These are phyloP conservation scores for Macheiramphus alcinus DNA, from an alignment of 2,113 vertebrate genomes.

Conservation along the genomic window DNA sequence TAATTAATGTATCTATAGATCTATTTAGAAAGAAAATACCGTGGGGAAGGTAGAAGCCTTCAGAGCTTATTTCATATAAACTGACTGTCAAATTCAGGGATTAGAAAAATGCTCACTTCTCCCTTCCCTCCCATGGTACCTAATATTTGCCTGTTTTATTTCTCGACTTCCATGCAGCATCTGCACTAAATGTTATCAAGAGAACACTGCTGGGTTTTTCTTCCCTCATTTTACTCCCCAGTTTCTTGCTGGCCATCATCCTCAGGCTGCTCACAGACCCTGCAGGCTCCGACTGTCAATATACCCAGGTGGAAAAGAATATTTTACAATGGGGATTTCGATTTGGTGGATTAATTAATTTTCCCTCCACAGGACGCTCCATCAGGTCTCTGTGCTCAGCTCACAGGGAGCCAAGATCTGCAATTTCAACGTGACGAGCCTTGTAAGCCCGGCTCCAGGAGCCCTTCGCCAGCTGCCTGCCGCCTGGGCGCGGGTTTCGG, in stretches of 20 bases:
- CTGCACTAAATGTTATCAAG: not conserved
- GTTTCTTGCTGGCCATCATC: not conserved
- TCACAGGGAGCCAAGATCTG: not conserved
- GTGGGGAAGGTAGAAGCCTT: constrained; percentile 19
- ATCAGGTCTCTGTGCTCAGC: not conserved
- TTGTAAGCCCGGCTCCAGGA: not conserved
- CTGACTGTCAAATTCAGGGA: constrained; percentile 14
- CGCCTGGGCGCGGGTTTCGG: fast-evolving
- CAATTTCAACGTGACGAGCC: fast-evolving
- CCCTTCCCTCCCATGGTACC: not conserved
- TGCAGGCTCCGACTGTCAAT: not conserved
- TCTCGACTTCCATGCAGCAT: not conserved
- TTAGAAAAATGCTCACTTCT: not conserved
- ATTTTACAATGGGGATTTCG: not conserved
- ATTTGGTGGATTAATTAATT: not conserved
- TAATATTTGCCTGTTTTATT: constrained; percentile 12
- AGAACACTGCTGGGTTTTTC: not conserved
- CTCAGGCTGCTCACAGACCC: not conserved
- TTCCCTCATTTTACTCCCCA: not conserved
- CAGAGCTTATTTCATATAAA: constrained; percentile 5
- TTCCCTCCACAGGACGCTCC: not conserved
- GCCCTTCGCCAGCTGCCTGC: not conserved
- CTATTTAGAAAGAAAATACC: constrained; percentile 40
- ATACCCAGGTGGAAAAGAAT: not conserved
- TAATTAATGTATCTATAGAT: constrained; percentile 62